Evolutionary conservation across 2,888 invertebrate species (phyloP).

Genomic region (Rhagophthalmus giganteus): DNA sequence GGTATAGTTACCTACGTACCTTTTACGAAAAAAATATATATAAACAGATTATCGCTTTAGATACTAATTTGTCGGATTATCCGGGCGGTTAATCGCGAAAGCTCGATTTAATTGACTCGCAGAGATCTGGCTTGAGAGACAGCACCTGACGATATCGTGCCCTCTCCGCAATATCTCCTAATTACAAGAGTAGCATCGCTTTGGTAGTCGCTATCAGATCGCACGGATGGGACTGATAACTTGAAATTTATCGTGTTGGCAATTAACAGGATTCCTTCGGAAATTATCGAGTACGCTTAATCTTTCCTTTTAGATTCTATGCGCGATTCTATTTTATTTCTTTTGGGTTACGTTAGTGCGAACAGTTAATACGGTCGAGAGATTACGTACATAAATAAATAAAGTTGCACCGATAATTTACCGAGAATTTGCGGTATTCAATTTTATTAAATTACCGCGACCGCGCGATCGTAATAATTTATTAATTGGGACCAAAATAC

Average conservation of each 20-base stretch:
- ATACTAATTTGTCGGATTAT: slow-evolving; percentile 25
- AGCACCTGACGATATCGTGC: slow-evolving; percentile 30
- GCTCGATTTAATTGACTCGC: slow-evolving; percentile 28
- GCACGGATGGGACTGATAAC: slow-evolving; percentile 22
- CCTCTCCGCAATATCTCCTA: slow-evolving; percentile 27
- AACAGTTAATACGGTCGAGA: no score
- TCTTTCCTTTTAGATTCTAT: slow-evolving; percentile 4
- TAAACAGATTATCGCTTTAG: neutral
- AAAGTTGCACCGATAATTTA: no score
- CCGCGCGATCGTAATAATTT: no score
- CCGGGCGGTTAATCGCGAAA: slow-evolving; percentile 23
- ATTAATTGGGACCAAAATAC: no score
- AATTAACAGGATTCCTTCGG: slow-evolving; percentile 28
- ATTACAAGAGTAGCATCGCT: slow-evolving; percentile 27
- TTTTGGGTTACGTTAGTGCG: no score
- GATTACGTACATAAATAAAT: no score
- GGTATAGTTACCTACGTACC: no score
- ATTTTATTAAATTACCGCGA: no score
- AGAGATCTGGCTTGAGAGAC: slow-evolving; percentile 27
- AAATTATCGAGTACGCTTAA: slow-evolving; percentile 15
- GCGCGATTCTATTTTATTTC: neutral
- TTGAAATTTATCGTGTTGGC: slow-evolving; percentile 25
- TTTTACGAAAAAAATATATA: no score
- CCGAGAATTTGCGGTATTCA: no score
- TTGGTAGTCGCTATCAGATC: slow-evolving; percentile 25